Base-by-base conservation (phyloP, 2,888 invertebrate species). In the Adelognathus sp. region DNA sequence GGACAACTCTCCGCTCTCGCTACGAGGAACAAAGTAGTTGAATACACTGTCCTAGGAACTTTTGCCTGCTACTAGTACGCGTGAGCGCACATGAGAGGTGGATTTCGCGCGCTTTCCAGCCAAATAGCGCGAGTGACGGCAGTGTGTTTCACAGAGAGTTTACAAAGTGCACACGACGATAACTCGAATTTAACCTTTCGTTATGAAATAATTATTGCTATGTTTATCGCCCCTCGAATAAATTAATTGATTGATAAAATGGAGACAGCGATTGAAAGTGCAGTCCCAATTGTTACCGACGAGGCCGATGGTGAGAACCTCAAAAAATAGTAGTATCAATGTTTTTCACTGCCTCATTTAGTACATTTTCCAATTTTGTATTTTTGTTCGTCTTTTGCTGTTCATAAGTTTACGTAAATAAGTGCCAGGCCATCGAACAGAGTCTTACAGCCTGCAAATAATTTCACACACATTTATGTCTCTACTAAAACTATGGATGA, bases 61-160 rank as follows among this genome's bases (percentile, higher is more conserved):
- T n/a, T n/a, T n/a, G n/a, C n/a, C n/a, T n/a, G n/a, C n/a, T n/a
- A n/a, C n/a, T n/a, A n/a, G n/a, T n/a, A n/a, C n/a, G n/a, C n/a
- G n/a, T n/a, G n/a, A n/a, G 36, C n/a, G 9, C 36, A 9, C 36
- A 36, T 36, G 36, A 9, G 21, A 11, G 7, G 33, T 18, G 33
- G 50, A 50, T 73, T 73, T 73, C 56, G 73, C 73, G 73, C 73
- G 64, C 64, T 73, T 73, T 73, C 9, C 46, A 9, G 16, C 24
- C 14, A 46, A 21, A 46, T 24, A 24, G 18, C 69, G 14, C 46
- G 21, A 14, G 14, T 36, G 46, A 36, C 31, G 41, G 24, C 39
- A 52, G 27, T 21, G 54, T 52, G 39, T 41, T 54, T 24, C 7
- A 39, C 21, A 9, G 1, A 3, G 29, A n/a, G 29, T n/a, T 31